Conservation (phyloP, 1,140 invertebrate genomes). For the Hermatobates lingyangjiaoensis region DNA sequence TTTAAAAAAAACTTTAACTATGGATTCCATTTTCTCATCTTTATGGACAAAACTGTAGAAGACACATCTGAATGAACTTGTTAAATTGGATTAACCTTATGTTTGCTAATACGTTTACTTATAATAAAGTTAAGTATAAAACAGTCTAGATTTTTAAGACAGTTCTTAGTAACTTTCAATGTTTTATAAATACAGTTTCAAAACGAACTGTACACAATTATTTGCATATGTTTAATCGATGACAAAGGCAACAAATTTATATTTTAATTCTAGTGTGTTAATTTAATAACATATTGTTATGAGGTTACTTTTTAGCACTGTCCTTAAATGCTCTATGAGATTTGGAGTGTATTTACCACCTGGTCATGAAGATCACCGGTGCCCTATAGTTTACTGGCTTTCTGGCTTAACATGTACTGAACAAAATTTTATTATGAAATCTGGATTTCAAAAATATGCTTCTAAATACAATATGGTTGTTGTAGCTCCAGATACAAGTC, state of each 20-base stretch:
- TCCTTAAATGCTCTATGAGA: slow-evolving; percentile 77
- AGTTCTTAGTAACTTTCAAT: not conserved
- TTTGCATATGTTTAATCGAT: not conserved
- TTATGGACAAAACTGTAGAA: too few relatives aligned
- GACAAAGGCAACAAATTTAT: not conserved
- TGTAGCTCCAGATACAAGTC: slow-evolving; percentile 90
- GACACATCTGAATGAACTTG: too few relatives aligned
- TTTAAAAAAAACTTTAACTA: too few relatives aligned
- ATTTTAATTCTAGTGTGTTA: slow-evolving; percentile 2
- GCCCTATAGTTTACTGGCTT: slow-evolving; percentile 79
- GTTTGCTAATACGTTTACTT: too few relatives aligned
- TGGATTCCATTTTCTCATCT: too few relatives aligned
- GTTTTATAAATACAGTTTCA: not conserved
- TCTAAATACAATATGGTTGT: slow-evolving; percentile 63
- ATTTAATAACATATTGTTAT: slow-evolving; percentile 1
- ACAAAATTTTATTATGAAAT: slow-evolving; percentile 90
- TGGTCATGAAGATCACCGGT: slow-evolving; percentile 38
- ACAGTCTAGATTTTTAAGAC: not conserved
- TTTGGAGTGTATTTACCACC: slow-evolving; percentile 81
- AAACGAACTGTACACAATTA: not conserved
- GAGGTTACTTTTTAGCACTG: slow-evolving; percentile 30
- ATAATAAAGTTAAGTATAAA: not conserved
- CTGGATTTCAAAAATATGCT: slow-evolving; percentile 77
- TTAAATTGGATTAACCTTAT: too few relatives aligned
- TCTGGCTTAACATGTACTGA: slow-evolving; percentile 91